Evolutionary conservation across 2,888 invertebrate genomes (phyloP).

Genomic region (Parnassius orleans): DNA sequence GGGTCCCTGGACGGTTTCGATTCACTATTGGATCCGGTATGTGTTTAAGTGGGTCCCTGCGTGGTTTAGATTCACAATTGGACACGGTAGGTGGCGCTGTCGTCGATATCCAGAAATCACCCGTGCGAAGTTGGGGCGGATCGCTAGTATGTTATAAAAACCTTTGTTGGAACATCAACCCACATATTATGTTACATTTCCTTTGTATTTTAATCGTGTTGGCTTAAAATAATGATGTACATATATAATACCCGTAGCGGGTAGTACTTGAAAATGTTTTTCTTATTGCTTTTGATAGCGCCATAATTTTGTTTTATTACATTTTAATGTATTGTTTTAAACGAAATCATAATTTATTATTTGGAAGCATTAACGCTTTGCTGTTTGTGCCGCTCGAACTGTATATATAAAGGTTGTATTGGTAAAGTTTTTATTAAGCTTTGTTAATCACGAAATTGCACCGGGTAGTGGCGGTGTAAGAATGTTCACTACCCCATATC

Average conservation of each 20-base stretch:
- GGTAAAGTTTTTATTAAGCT: constrained; percentile 5
- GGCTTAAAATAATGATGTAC: too few species aligned
- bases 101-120: too few species aligned
- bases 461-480: neutral
- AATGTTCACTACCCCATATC: neutral
- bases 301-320: neutral
- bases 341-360: constrained; percentile 14
- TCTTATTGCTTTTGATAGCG: neutral
- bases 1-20: too few species aligned
- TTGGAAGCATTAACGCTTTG: constrained; percentile 20
- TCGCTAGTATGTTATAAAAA: too few species aligned
- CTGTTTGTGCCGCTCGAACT: constrained; percentile 3
- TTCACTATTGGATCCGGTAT: too few species aligned
- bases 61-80: too few species aligned
- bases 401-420: constrained; percentile 1
- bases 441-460: constrained; percentile 1
- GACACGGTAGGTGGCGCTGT: too few species aligned
- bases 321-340: neutral
- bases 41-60: too few species aligned
- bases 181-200: too few species aligned
- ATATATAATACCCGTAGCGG: neutral
- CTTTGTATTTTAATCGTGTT: too few species aligned
- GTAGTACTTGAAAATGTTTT: neutral
- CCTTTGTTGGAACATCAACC: too few species aligned
- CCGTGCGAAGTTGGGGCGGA: too few species aligned